phyloP scores from a whole-genome alignment of 64 coral and sea anemone species.

The Porites australiensis region DNA sequence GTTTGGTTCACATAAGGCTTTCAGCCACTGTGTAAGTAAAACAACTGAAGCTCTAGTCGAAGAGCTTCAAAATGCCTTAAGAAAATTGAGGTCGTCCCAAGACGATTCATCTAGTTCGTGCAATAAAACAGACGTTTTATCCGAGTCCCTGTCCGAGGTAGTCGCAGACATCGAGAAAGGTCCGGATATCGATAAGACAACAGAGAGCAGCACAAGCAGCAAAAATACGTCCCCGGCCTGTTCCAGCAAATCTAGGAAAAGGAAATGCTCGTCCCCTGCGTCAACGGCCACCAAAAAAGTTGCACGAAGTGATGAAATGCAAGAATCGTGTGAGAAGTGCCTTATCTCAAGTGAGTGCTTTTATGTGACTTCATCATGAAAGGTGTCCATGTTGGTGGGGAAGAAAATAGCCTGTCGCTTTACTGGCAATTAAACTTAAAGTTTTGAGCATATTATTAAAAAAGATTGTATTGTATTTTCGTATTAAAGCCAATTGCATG shows the following conservation, averaged over 20 bases:
- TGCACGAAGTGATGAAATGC: conserved; percentile 1
- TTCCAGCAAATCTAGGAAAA: conserved; percentile 3
- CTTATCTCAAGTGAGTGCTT: conserved; percentile 11
- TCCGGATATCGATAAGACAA: background rate
- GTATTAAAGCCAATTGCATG: too few relatives aligned
- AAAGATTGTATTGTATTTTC: too few relatives aligned
- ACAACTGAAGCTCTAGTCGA: conserved; percentile 17
- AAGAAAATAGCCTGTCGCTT: too few relatives aligned
- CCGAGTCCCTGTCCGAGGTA: background rate
- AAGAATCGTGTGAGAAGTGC: conserved; percentile 12
- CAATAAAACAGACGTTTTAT: background rate
- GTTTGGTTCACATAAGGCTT: conserved; percentile 19
- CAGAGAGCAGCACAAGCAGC: background rate
- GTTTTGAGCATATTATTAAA: too few relatives aligned
- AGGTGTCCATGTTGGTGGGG: too few relatives aligned
- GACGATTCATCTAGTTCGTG: conserved; percentile 9
- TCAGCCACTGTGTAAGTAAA: conserved; percentile 7
- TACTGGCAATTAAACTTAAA: too few relatives aligned
- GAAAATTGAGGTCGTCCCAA: background rate
- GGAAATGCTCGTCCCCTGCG: background rate
- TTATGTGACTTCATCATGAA: too few relatives aligned
- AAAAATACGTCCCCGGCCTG: too few relatives aligned
- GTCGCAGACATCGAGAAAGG: background rate
- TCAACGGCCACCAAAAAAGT: conserved; percentile 6
- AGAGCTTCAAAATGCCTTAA: conserved; percentile 17